Evolutionary conservation across 1,140 invertebrate genomes (phyloP).

Genomic region (Scaptomyza graminum): DNA sequence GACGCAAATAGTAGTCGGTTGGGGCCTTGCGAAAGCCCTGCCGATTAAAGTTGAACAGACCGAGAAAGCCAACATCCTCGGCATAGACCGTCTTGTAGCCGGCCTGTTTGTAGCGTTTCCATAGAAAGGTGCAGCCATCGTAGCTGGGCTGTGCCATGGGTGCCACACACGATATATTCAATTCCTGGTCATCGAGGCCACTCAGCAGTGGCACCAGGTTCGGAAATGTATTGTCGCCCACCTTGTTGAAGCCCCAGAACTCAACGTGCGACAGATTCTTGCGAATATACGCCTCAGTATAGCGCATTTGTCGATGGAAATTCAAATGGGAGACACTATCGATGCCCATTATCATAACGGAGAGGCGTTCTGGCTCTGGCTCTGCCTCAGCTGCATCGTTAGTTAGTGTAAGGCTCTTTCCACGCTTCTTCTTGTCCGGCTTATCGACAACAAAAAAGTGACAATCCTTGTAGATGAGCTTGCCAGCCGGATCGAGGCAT

Average conservation of each 20-base stretch:
- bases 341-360: constrained; percentile 92
- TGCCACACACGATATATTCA: constrained; percentile 87
- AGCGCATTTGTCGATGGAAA: constrained; percentile 92
- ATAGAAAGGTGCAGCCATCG: constrained; percentile 91
- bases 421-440: constrained; percentile 2
- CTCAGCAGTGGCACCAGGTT: constrained; percentile 90
- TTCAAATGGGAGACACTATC: constrained; percentile 94
- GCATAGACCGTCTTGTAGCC: constrained; percentile 91
- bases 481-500: constrained; percentile 84
- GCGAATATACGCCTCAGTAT: constrained; percentile 86
- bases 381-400: not conserved
- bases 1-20: constrained; percentile 92
- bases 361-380: constrained; percentile 64
- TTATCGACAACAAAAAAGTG: constrained; percentile 88
- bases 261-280: constrained; percentile 87
- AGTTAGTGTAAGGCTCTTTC: not conserved
- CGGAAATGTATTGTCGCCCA: constrained; percentile 93
- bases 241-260: constrained; percentile 92
- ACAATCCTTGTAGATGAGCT: constrained; percentile 87
- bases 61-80: constrained; percentile 90
- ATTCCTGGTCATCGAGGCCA: constrained; percentile 86
- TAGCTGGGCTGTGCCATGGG: constrained; percentile 82
- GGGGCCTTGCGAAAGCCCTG: constrained; percentile 91
- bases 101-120: constrained; percentile 89
- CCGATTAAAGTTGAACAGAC: constrained; percentile 91